Conservation (phyloP, 2,113 vertebrate species). For the Pangasianodon gigas region DNA sequence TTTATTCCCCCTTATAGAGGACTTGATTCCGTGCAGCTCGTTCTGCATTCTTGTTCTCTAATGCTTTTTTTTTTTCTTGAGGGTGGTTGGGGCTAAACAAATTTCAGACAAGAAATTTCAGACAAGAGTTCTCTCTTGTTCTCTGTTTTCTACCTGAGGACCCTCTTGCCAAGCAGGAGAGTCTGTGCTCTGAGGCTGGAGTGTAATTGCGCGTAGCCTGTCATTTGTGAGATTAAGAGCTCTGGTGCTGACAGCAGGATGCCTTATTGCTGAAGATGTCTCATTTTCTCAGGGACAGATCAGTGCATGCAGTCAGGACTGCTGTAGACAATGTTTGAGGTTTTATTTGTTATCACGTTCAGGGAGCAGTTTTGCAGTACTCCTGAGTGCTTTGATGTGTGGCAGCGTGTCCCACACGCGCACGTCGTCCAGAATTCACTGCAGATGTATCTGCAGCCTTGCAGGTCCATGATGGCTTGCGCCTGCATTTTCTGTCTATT, state of each 20-base stretch:
- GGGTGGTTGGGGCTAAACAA: slow-evolving; percentile 12
- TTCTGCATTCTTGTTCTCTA: slow-evolving; percentile 28
- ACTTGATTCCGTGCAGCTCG: slow-evolving; percentile 52
- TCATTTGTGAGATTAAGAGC: slow-evolving; percentile 61
- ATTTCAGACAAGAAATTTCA: slow-evolving; percentile 24
- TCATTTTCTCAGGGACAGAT: slow-evolving; percentile 33
- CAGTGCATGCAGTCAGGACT: slow-evolving; percentile 6
- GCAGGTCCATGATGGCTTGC: not conserved
- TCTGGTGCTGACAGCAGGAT: slow-evolving; percentile 53
- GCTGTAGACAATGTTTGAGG: slow-evolving; percentile 20
- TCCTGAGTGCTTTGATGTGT: not conserved
- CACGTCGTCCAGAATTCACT: not conserved
- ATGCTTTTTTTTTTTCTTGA: not conserved
- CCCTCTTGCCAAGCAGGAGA: not conserved
- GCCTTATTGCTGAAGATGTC: slow-evolving; percentile 42
- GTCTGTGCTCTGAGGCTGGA: slow-evolving; percentile 55
- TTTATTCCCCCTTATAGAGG: slow-evolving; percentile 65
- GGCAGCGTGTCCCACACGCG: not conserved
- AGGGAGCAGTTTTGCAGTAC: slow-evolving; percentile 4
- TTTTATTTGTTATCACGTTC: slow-evolving; percentile 20
- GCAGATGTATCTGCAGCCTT: not conserved
- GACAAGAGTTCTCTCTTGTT: slow-evolving; percentile 24
- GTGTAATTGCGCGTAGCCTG: slow-evolving; percentile 60
- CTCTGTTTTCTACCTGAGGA: slow-evolving; percentile 46
- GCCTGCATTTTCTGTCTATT: not conserved